Evolutionary conservation across 2,113 vertebrate species (phyloP), one percentile per base, ranked within the genome.

Genomic region (Silurus glanis): DNA sequence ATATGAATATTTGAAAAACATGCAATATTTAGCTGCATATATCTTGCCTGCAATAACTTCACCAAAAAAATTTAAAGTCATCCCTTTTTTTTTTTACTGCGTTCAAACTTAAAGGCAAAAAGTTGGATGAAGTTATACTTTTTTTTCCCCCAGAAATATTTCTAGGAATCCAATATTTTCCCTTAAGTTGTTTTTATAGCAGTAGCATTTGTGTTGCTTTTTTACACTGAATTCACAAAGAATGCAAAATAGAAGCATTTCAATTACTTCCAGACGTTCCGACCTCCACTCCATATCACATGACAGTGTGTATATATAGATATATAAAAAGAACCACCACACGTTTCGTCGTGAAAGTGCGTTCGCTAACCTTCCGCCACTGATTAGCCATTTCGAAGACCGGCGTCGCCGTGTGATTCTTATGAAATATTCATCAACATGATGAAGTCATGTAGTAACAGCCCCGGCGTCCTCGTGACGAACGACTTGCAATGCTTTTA

Each of bases 401-500:
- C 59, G 17, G 71, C 69, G 55, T 75, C 59, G 61, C 3, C 37
- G 61, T 2, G 0, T 76, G 61, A 80, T 53, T 25, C 2, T 28
- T 49, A 66, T 85, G 62, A 87, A 87, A 87, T 82, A 79, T 82
- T 69, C 85, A 87, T 87, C 80, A 9, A 23, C 9, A 23, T 86
- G 82, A 82, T 86, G 75, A 83, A 83, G 86, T 25, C 37, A 78
- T 56, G n/a, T 12, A 66, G 69, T 67, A 85, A 64, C 37, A 64
- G 64, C 71, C 37, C 59, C 25, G 58, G 62, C 81, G 59, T 84
- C 84, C 66, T 80, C 61, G 51, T 83, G 83, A 87, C 59, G 28
- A 83, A 61, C 51, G 49, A 64, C 58, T 66, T 66, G 51, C 83
- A 66, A 78, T 37, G 69, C 62, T 61, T 64, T 82, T 82, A 79